phyloP scores from a whole-genome alignment of 2,797 vertebrate genomes.

The Psittacula echo region DNA sequence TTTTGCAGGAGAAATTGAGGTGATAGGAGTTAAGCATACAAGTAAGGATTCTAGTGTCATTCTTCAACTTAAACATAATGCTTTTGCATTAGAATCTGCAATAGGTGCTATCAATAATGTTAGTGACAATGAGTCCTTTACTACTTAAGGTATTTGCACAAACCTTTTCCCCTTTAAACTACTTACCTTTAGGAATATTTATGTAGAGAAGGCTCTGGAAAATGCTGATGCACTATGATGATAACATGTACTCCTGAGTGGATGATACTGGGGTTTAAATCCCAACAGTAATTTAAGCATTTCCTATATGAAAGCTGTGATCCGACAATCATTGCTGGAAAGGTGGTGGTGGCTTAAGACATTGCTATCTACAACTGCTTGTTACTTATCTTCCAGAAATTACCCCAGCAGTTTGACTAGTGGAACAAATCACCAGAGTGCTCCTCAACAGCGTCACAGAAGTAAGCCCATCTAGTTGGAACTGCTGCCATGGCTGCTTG shows the following conservation, averaged over 20 bases:
- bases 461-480: background rate
- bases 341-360: background rate
- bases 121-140: background rate
- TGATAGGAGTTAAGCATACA: background rate
- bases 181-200: background rate
- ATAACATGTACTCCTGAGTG: background rate
- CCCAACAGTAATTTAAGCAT: background rate
- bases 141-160: background rate
- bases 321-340: background rate
- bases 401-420: fast-evolving
- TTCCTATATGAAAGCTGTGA: background rate
- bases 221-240: background rate
- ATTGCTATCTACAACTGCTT: background rate
- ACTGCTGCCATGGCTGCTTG: background rate
- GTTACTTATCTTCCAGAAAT: background rate
- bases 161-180: background rate
- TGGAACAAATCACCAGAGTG: background rate
- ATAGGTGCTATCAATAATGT: background rate
- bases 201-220: background rate
- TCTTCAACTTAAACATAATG: background rate
- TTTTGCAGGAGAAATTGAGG: background rate
- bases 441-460: background rate
- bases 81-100: background rate
- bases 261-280: background rate
- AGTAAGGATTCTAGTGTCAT: background rate